Evolutionary conservation across 1,140 invertebrate genomes (phyloP), one percentile per base, ranked within the genome.

Genomic region (Bombus confusus): DNA sequence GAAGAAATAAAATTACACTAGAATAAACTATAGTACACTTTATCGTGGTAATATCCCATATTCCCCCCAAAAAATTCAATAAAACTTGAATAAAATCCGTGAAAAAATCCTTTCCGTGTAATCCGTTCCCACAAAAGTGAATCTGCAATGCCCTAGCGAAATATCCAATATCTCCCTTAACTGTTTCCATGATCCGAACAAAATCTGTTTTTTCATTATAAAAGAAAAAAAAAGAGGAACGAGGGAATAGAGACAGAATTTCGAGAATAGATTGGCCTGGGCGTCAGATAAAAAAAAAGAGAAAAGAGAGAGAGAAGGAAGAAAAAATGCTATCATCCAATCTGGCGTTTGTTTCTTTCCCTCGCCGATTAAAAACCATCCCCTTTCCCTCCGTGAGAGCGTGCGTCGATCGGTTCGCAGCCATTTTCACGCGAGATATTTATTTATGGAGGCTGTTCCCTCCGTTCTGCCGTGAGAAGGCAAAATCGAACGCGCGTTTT

Each of bases 401-500:
- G 34, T 28, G 34, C 59, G 57, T 41, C 72, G 31, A 64, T 52
- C 75, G 66, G n/a, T 57, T 69, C 47, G 43, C 82, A 59, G 37
- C 82, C 82, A 69, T 84, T 84, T 66, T 79, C 75, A 52, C 34
- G 83, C 39, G 39, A 37, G 76, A 84, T 79, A 79, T 84, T 84
- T 84, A 84, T 79, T 79, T 79, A 79, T 79, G 75, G 81, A 77
- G 25, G 34, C 62, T 15, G 34, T 3, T 22, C 62, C 8, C 66
- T 22, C 18, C n/a, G 9, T 22, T 4, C 39, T 25, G 31, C 31
- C 47, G 22, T 37, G 75, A 41, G 57, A 68, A 79, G 66, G 69
- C 66, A 84, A 84, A 84, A 84, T 84, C 76, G 83, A 84, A 84
- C 47, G 37, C 37, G 37, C 68, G 83, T 80, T 84, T 84, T 79